Percentiles rank a stretch among this genome's conserved stretches.
phyloP scores from a whole-genome alignment of 2,888 invertebrate species.

The Cephus spinipes region DNA sequence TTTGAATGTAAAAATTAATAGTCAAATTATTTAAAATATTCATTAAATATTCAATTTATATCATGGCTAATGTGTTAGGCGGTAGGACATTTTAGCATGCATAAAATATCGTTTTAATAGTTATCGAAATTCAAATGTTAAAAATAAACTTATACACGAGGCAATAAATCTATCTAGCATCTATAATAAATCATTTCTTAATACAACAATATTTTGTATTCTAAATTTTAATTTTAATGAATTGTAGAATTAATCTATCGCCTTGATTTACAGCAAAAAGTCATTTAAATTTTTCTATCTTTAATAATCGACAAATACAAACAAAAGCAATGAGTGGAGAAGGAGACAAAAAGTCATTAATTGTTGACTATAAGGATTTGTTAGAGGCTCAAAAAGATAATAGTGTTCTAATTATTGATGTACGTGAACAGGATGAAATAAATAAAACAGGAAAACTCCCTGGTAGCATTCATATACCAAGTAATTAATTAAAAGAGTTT shows the following conservation, averaged over 20 bases:
- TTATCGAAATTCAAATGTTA: not conserved
- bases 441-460: conserved; percentile 79
- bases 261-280: conserved; percentile 11
- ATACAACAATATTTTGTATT: not conserved
- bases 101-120: not conserved
- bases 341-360: conserved; percentile 29
- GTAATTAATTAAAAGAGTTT: conserved; percentile 67
- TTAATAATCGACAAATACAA: not conserved
- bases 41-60: not conserved
- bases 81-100: not conserved
- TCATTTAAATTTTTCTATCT: conserved; percentile 9
- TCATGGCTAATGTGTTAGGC: not conserved
- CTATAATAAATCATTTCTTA: not conserved
- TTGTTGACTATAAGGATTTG: conserved; percentile 48
- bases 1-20: not conserved
- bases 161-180: not conserved
- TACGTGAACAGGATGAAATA: conserved; percentile 80
- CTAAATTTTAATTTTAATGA: not conserved
- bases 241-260: not conserved
- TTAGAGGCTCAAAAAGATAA: conserved; percentile 66
- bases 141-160: not conserved
- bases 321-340: conserved; percentile 35
- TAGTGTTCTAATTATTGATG: conserved; percentile 77
- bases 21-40: not conserved
- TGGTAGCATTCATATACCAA: conserved; percentile 81